These are phyloP conservation scores for Limonius californicus DNA, from an alignment of 1,140 invertebrate genomes.

Conservation along the genomic window DNA sequence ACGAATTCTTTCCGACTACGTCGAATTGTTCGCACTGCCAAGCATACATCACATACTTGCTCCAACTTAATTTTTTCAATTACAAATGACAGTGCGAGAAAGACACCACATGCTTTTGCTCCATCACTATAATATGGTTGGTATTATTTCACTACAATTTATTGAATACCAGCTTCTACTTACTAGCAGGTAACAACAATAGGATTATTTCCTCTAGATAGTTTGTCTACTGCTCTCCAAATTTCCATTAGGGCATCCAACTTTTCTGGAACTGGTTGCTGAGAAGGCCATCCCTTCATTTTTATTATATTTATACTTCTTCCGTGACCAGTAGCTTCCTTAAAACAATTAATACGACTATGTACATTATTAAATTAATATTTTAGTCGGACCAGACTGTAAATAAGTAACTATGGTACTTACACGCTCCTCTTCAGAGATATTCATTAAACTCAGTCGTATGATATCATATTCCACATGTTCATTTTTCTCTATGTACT, in stretches of 20 bases:
- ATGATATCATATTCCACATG: too few relatives aligned
- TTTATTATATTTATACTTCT: too few relatives aligned
- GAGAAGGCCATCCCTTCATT: neutral
- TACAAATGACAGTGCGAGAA: constrained; percentile 40
- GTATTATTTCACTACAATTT: neutral
- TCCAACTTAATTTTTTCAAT: constrained; percentile 47
- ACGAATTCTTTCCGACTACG: constrained; percentile 43
- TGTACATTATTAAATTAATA: too few relatives aligned
- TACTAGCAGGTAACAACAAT: constrained; percentile 25
- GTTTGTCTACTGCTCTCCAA: constrained; percentile 10
- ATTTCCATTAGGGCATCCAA: constrained; percentile 11
- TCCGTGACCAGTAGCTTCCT: too few relatives aligned
- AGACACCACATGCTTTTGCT: constrained; percentile 42
- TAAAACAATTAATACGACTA: too few relatives aligned
- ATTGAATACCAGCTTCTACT: constrained; percentile 4
- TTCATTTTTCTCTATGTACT: too few relatives aligned
- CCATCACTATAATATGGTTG: constrained; percentile 40
- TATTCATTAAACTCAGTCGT: too few relatives aligned
- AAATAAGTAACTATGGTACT: too few relatives aligned
- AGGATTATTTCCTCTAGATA: constrained; percentile 13
- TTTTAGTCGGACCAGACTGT: too few relatives aligned
- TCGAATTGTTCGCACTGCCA: constrained; percentile 41
- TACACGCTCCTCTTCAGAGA: too few relatives aligned
- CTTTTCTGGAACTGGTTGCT: neutral
- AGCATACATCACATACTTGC: constrained; percentile 45